Evolutionary conservation across 2,113 vertebrate genomes (phyloP).

Genomic region (Oxyruncus cristatus): DNA sequence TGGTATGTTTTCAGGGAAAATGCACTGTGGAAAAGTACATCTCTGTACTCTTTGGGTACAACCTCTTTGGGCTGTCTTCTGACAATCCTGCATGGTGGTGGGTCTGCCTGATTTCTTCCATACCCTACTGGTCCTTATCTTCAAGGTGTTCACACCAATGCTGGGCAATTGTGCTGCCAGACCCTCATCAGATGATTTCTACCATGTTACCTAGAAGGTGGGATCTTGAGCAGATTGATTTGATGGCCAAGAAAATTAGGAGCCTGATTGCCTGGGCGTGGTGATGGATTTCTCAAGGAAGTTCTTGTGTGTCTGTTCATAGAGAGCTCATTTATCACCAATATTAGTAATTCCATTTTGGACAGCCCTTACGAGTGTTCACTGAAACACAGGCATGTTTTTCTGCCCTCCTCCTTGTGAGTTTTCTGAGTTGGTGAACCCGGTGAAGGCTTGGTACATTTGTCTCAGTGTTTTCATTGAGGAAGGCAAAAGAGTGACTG

Average conservation of each 20-base stretch:
- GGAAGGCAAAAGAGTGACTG: background rate
- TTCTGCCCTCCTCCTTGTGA: background rate
- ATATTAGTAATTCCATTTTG: background rate
- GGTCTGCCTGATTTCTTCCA: background rate
- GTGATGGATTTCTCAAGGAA: background rate
- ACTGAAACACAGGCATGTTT: rapidly evolving
- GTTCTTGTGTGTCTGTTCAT: background rate
- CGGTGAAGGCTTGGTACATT: background rate
- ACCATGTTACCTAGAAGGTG: background rate
- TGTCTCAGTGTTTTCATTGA: background rate
- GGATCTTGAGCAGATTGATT: background rate
- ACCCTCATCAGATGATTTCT: background rate
- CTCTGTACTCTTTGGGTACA: background rate
- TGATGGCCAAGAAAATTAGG: background rate
- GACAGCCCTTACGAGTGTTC: background rate
- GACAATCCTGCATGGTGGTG: background rate
- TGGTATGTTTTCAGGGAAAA: background rate
- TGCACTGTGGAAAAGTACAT: background rate
- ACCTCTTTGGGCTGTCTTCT: background rate
- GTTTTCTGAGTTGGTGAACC: background rate
- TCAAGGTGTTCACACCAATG: background rate
- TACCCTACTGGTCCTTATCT: background rate
- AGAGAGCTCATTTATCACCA: background rate
- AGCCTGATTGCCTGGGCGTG: background rate
- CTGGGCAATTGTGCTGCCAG: background rate